Percentiles rank a stretch among this genome's conserved stretches.
Conservation (phyloP, 1,140 invertebrate species). For the Drosophila rufa region DNA sequence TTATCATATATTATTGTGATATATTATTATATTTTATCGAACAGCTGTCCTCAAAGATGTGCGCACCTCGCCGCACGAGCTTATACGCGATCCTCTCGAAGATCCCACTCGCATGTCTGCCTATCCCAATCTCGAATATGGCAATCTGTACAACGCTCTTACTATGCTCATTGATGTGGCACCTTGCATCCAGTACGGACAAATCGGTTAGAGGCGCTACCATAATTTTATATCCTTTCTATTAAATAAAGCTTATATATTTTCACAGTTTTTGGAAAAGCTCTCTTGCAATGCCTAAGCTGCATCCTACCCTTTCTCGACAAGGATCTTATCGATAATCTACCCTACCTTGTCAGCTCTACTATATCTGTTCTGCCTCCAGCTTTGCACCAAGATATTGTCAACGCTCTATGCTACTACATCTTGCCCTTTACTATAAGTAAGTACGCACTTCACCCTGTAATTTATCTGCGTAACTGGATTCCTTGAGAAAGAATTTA, state of each 20-base stretch:
- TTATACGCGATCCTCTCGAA: constrained; percentile 93
- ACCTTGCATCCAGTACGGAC: constrained; percentile 92
- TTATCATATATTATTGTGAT: neutral
- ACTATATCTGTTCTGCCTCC: constrained; percentile 96
- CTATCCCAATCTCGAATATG: constrained; percentile 98
- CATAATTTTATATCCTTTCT: accelerated
- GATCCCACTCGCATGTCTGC: constrained; percentile 94
- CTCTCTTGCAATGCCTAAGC: constrained; percentile 94
- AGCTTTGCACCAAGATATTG: constrained; percentile 96
- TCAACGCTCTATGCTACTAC: constrained; percentile 98
- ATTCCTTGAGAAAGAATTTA: too few species aligned
- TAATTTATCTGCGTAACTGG: too few species aligned
- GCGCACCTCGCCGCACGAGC: constrained; percentile 94
- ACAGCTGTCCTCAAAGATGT: constrained; percentile 97
- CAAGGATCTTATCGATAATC: constrained; percentile 96
- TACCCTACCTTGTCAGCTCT: constrained; percentile 97
- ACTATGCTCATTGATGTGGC: constrained; percentile 93
- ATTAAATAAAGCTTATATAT: neutral
- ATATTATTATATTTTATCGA: constrained; percentile 14
- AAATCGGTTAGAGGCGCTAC: constrained; percentile 88
- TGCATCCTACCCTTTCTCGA: constrained; percentile 98
- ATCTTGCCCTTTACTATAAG: constrained; percentile 98
- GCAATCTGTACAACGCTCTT: constrained; percentile 94
- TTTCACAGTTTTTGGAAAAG: constrained; percentile 94
- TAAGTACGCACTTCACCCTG: constrained; percentile 84